These are phyloP conservation scores for Smittia sp. DNA, from an alignment of 2,888 invertebrate species.

Conservation along the genomic window DNA sequence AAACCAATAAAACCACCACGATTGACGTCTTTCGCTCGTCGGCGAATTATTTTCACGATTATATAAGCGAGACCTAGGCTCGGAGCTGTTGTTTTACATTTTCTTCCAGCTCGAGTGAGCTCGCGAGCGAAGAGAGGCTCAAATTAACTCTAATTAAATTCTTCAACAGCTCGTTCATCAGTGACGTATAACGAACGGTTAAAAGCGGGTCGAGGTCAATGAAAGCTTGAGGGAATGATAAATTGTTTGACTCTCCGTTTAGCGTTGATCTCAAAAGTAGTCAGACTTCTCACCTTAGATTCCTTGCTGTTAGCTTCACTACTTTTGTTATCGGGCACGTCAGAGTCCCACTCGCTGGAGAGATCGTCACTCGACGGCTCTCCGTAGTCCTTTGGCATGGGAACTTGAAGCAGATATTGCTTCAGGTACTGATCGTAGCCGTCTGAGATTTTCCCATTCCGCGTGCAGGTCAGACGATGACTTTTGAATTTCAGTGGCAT, in stretches of 20 bases:
- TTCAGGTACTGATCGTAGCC: slow-evolving; percentile 75
- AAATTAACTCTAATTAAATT: neutral
- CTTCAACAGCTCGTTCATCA: too few relatives aligned
- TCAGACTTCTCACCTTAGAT: slow-evolving; percentile 34
- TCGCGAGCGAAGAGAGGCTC: neutral
- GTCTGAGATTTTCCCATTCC: slow-evolving; percentile 55
- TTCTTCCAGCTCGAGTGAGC: neutral
- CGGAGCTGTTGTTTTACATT: neutral
- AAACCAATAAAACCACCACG: slow-evolving; percentile 21
- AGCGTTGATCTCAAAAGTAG: too few relatives aligned
- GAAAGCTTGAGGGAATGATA: too few relatives aligned
- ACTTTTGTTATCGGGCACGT: slow-evolving; percentile 59
- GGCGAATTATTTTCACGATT: slow-evolving; percentile 5
- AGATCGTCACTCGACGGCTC: slow-evolving; percentile 89
- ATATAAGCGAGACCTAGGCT: neutral
- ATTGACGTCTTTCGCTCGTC: slow-evolving; percentile 19
- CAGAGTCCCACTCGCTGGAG: slow-evolving; percentile 89
- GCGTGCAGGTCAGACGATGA: slow-evolving; percentile 49
- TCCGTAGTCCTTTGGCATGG: slow-evolving; percentile 74
- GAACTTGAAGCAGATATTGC: slow-evolving; percentile 68
- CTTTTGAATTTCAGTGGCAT: slow-evolving; percentile 41
- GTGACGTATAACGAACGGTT: too few relatives aligned
- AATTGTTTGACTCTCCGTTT: too few relatives aligned
- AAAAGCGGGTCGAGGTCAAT: too few relatives aligned
- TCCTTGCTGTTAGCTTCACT: slow-evolving; percentile 29